Conservation (phyloP, 2,888 invertebrate species). For the Copidosoma aretas region DNA sequence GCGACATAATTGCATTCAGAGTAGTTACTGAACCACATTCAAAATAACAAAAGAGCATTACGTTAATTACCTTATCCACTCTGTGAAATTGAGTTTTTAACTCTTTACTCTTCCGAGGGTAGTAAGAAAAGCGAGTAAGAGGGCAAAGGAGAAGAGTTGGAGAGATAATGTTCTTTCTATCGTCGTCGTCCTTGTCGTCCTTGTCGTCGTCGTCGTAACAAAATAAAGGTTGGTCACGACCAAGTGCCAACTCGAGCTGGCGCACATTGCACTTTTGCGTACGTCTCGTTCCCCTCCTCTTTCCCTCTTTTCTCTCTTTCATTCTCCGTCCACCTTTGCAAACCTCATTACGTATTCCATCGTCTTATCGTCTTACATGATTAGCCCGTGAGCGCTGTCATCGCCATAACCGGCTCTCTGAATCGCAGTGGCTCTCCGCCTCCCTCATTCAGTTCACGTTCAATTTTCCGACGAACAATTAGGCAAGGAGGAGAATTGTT, state of each 20-base stretch:
- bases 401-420: constrained; percentile 5
- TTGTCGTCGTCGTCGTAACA: constrained; percentile 13
- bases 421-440: background rate
- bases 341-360: constrained; percentile 38
- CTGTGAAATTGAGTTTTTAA: constrained; percentile 42
- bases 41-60: constrained; percentile 41
- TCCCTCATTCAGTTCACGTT: background rate
- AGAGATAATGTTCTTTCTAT: too few species aligned
- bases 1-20: constrained; percentile 38
- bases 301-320: constrained; percentile 1
- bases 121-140: background rate
- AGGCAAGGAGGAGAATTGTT: too few species aligned
- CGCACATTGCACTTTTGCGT: constrained; percentile 6
- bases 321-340: background rate
- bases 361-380: constrained; percentile 38
- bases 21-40: constrained; percentile 42
- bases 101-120: constrained; percentile 10
- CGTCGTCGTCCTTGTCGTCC: background rate
- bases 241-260: constrained; percentile 33
- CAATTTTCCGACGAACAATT: background rate
- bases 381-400: constrained; percentile 3
- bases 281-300: constrained; percentile 5
- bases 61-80: constrained; percentile 39
- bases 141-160: constrained; percentile 5
- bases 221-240: constrained; percentile 34